These are phyloP conservation scores for Sebastes hubbsi DNA, from an alignment of 2,797 vertebrate species.

Conservation along the genomic window DNA sequence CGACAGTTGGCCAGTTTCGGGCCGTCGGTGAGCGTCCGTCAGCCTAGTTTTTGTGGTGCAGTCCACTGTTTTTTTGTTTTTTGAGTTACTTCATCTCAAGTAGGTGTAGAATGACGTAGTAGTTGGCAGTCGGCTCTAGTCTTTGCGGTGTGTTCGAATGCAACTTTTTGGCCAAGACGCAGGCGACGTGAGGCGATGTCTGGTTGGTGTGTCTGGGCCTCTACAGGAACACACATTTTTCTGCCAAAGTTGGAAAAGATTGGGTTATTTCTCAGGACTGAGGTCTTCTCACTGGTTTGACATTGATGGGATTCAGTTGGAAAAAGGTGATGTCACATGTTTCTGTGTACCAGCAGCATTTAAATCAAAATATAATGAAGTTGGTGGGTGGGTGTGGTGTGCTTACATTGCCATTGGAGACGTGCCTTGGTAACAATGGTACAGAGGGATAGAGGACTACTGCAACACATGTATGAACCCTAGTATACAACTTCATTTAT, in stretches of 20 bases:
- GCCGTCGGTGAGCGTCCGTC: too few species aligned
- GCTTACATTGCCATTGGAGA: neutral
- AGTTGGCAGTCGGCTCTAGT: too few species aligned
- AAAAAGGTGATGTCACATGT: neutral
- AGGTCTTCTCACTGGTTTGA: neutral
- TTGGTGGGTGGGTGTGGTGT: neutral
- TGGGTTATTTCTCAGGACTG: neutral
- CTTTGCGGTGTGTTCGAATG: too few species aligned
- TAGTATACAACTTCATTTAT: neutral
- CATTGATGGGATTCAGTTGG: neutral
- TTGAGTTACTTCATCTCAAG: too few species aligned
- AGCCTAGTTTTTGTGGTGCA: too few species aligned
- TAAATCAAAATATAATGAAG: neutral
- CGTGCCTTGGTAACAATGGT: neutral
- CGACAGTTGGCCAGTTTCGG: too few species aligned
- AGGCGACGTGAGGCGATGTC: too few species aligned
- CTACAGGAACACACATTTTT: neutral
- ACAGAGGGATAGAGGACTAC: neutral
- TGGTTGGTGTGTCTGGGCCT: too few species aligned
- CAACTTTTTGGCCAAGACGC: too few species aligned
- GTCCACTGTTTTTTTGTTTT: too few species aligned
- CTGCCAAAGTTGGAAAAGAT: neutral
- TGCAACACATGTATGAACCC: neutral
- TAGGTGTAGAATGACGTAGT: too few species aligned
- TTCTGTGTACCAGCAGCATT: neutral